Conservation (phyloP, 2,888 invertebrate genomes). For the Conistra vaccinii region DNA sequence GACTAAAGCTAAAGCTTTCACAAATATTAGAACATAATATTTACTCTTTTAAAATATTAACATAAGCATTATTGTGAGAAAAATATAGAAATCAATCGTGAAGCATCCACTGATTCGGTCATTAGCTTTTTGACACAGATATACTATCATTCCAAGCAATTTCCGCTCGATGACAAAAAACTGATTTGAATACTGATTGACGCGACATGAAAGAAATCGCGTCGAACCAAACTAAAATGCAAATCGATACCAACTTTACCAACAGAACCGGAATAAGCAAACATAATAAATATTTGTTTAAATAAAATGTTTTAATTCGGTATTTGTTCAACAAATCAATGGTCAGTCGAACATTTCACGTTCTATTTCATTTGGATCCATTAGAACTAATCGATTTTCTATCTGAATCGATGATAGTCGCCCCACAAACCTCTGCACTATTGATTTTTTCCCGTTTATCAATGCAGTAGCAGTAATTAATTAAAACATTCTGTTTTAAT, state of each 20-base stretch:
- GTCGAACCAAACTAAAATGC: slow-evolving; percentile 47
- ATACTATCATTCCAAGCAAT: slow-evolving; percentile 59
- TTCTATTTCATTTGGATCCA: slow-evolving; percentile 51
- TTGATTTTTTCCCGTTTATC: slow-evolving; percentile 35
- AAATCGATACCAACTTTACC: slow-evolving; percentile 51
- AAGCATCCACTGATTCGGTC: slow-evolving; percentile 56
- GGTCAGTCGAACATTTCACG: slow-evolving; percentile 49
- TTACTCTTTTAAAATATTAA: slow-evolving; percentile 11
- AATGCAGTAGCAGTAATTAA: slow-evolving; percentile 28
- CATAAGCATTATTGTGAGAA: slow-evolving; percentile 16
- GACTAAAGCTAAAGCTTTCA: neutral
- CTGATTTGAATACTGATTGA: slow-evolving; percentile 60
- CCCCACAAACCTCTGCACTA: slow-evolving; percentile 56
- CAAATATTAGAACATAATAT: slow-evolving; percentile 16
- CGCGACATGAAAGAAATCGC: slow-evolving; percentile 44
- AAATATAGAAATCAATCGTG: slow-evolving; percentile 36
- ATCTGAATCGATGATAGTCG: slow-evolving; percentile 48
- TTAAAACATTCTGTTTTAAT: neutral
- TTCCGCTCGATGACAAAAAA: slow-evolving; percentile 56
- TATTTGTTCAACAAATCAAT: slow-evolving; percentile 53
- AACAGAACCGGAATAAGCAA: slow-evolving; percentile 40
- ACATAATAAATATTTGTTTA: slow-evolving; percentile 8
- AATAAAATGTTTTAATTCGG: slow-evolving; percentile 30
- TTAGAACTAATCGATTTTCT: slow-evolving; percentile 55
- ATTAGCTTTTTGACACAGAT: slow-evolving; percentile 65